Base-by-base conservation (phyloP, 2,888 invertebrate species). In the Ormyrus labotus region DNA sequence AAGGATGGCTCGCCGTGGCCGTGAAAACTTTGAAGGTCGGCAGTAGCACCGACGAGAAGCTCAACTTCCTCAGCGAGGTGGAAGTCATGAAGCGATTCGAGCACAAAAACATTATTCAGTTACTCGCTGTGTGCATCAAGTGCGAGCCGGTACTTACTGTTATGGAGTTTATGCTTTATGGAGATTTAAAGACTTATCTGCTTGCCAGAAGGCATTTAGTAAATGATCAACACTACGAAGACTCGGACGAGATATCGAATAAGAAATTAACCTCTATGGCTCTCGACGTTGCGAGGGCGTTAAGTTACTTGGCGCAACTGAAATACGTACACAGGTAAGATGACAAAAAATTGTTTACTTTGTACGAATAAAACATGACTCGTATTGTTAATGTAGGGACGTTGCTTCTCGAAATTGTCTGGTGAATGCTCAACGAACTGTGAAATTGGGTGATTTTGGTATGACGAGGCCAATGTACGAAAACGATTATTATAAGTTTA, bases 81-180 rank as follows among this genome's bases (percentile, higher is more conserved):
- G 97, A 98, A 89, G 95, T 97, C 45, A 98, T 98, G 98, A 98
- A 98, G 89, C 93, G 96, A 67, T 97, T 98, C 90, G 95, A 96
- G 77, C 97, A 98, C 89, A 94, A 95, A 87, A 98, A 98, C 90
- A 95, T 98, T 75, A 95, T 98, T 11, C 94, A 94, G 84, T 92
- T 98, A 51, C 91, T 97, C 34, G 98, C 96, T 0, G 97, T 98
- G 10, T 96, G 97, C 86, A 96, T 97, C 0, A 95, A 96, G 87
- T 94, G 94, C 64, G 97, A 97, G 87, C 97, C 98, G 0, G 95
- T 97, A 64, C 96, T 96, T 88, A 96, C 96, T 0, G 94, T 98
- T 11, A 98, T 98, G 97, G 98, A 98, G 90, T 97, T 97, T 88
- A 96, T 97, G 96, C 92, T 98, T 57, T 97, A 97, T 89, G 98